Evolutionary conservation across 2,113 vertebrate genomes (phyloP).

Genomic region (Oenanthe oenanthe): DNA sequence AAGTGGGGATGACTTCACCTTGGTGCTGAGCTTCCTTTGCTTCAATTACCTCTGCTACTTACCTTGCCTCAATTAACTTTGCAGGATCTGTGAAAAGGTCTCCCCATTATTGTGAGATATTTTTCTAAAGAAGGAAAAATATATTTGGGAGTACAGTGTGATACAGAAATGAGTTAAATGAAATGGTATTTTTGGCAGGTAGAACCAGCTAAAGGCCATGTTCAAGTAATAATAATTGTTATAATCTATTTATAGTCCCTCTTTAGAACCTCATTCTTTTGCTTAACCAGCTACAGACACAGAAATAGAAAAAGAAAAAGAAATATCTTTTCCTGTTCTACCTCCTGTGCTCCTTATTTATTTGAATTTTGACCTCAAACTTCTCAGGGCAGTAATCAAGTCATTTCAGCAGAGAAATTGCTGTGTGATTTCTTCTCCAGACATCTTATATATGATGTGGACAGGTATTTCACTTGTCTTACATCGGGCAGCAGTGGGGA

Average conservation of each 20-base stretch:
- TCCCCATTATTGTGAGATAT: slow-evolving; percentile 29
- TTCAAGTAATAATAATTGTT: slow-evolving; percentile 4
- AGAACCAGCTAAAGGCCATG: not conserved
- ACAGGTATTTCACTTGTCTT: not conserved
- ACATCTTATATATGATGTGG: no score
- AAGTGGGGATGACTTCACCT: slow-evolving; percentile 73
- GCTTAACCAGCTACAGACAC: not conserved
- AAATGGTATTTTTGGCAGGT: not conserved
- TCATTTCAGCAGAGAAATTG: not conserved
- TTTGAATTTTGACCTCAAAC: not conserved
- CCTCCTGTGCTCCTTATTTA: not conserved
- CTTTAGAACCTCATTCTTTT: not conserved
- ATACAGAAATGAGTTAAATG: not conserved
- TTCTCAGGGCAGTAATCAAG: not conserved
- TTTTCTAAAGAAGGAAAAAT: slow-evolving; percentile 32
- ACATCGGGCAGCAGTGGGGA: not conserved
- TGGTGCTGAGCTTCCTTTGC: slow-evolving; percentile 61
- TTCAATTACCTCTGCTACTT: slow-evolving; percentile 69
- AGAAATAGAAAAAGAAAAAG: not conserved
- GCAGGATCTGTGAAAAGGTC: slow-evolving; percentile 54
- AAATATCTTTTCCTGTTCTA: not conserved
- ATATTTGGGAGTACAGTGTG: not conserved
- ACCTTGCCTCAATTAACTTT: slow-evolving; percentile 68
- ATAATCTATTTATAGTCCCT: not conserved
- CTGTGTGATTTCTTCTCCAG: not conserved